phyloP scores from a whole-genome alignment of 1,140 invertebrate species.

The Lordiphosa stackelbergi region DNA sequence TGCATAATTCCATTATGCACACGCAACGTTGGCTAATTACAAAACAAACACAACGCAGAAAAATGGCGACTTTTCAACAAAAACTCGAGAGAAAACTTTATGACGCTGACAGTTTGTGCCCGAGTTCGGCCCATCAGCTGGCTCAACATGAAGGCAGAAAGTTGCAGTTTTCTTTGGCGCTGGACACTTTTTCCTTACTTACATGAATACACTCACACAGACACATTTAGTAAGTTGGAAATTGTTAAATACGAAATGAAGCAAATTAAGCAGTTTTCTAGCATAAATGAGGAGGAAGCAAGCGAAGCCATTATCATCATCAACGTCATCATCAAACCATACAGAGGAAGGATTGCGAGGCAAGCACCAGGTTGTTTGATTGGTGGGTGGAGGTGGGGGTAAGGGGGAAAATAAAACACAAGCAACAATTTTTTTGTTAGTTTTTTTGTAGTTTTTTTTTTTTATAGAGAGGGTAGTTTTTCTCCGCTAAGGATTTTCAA shows the following conservation, averaged over 20 bases:
- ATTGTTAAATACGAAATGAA: constrained; percentile 11
- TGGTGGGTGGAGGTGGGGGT: constrained; percentile 6
- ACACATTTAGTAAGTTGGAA: neutral
- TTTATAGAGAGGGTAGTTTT: constrained; percentile 71
- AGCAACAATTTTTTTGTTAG: constrained; percentile 46
- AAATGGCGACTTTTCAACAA: constrained; percentile 7
- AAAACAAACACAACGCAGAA: constrained; percentile 23
- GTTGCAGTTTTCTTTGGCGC: constrained; percentile 3
- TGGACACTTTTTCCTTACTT: no score
- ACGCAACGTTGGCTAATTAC: constrained; percentile 58
- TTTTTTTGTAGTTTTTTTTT: constrained; percentile 40
- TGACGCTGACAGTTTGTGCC: constrained; percentile 2
- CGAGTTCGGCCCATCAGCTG: constrained; percentile 3
- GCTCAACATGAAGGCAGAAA: constrained; percentile 8
- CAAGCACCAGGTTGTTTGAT: constrained; percentile 18
- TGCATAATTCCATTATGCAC: constrained; percentile 37
- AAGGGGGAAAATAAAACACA: constrained; percentile 67
- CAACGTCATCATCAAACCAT: constrained; percentile 37
- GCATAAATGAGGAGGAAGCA: constrained; percentile 15
- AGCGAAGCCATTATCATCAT: constrained; percentile 39
- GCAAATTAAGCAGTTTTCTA: constrained; percentile 26
- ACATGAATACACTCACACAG: no score
- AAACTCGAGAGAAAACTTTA: constrained; percentile 16
- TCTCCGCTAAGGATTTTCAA: constrained; percentile 75
- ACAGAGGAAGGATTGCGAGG: constrained; percentile 29